A percentile compares a stretch with the other conserved stretches of the same genome.
Conservation (phyloP, 2,113 vertebrate species). For the Ancistrus triradiatus region DNA sequence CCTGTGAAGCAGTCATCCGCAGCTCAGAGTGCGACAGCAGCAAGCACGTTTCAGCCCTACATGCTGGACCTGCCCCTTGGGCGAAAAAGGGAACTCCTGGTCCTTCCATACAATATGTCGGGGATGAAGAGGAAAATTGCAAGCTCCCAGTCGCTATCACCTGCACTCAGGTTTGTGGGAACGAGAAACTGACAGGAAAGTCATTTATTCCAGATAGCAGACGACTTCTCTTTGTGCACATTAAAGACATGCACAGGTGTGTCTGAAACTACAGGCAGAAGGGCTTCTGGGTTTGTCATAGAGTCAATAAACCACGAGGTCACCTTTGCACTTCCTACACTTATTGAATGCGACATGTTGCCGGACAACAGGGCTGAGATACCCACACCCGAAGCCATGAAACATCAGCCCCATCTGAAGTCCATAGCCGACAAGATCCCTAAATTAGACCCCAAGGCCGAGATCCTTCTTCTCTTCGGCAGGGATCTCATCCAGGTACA, state of each 20-base stretch:
- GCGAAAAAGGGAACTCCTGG: too few species aligned
- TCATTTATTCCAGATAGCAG: too few species aligned
- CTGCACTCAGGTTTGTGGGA: conserved; percentile 1
- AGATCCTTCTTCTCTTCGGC: neutral
- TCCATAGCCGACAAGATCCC: neutral
- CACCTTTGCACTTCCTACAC: neutral
- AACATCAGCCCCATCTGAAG: too few species aligned
- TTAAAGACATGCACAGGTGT: neutral
- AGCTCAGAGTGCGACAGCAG: conserved; percentile 6
- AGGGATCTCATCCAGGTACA: neutral
- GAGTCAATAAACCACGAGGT: neutral
- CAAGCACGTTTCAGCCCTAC: neutral
- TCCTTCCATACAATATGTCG: too few species aligned
- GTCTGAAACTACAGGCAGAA: neutral
- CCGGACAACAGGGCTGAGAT: too few species aligned
- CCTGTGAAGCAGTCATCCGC: neutral
- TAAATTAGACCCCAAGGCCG: neutral
- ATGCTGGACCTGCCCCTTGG: conserved; percentile 5
- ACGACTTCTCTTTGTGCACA: too few species aligned
- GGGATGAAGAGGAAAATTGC: neutral
- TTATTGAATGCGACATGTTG: neutral
- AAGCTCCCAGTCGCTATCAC: neutral
- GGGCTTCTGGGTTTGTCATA: neutral
- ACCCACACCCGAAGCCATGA: too few species aligned
- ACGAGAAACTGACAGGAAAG: neutral